Evolutionary conservation across 35 echinoderm and acorn worm species (phyloP).

Genomic region (Hemicentrotus pulcherrimus): DNA sequence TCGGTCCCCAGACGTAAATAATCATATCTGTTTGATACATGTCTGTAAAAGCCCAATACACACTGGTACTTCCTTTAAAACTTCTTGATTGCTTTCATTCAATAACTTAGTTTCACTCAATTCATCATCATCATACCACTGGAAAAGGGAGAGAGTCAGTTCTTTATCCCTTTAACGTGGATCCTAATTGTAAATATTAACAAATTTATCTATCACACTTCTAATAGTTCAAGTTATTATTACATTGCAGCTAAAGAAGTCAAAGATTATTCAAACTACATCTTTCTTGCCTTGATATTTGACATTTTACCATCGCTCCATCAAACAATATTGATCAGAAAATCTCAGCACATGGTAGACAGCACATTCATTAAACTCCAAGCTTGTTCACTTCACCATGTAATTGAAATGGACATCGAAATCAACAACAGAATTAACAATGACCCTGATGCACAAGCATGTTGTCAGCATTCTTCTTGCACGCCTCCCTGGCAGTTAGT

Average conservation of each 20-base stretch:
- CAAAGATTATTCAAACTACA: not conserved
- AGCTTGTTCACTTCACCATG: not conserved
- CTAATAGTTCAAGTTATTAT: too few relatives aligned
- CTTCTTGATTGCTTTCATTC: too few relatives aligned
- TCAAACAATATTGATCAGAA: not conserved
- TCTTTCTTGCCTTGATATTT: not conserved
- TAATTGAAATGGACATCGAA: slow-evolving; percentile 4
- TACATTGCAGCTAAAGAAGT: not conserved
- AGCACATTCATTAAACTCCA: not conserved
- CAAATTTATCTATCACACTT: too few relatives aligned
- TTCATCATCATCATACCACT: too few relatives aligned
- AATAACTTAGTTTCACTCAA: too few relatives aligned
- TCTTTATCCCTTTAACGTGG: too few relatives aligned
- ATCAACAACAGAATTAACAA: not conserved
- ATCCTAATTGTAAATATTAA: too few relatives aligned
- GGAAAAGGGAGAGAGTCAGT: too few relatives aligned
- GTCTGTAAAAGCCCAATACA: too few relatives aligned
- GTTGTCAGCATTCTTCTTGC: not conserved
- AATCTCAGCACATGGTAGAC: not conserved
- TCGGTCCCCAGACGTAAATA: too few relatives aligned
- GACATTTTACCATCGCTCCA: not conserved
- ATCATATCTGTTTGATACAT: too few relatives aligned
- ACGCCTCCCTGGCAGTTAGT: not conserved
- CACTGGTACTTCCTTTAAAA: too few relatives aligned
- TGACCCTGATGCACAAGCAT: not conserved